Percentiles rank a stretch among this genome's conserved stretches.
Evolutionary conservation across 2,797 vertebrate genomes (phyloP).

Genomic region (Manis crassicaudata): DNA sequence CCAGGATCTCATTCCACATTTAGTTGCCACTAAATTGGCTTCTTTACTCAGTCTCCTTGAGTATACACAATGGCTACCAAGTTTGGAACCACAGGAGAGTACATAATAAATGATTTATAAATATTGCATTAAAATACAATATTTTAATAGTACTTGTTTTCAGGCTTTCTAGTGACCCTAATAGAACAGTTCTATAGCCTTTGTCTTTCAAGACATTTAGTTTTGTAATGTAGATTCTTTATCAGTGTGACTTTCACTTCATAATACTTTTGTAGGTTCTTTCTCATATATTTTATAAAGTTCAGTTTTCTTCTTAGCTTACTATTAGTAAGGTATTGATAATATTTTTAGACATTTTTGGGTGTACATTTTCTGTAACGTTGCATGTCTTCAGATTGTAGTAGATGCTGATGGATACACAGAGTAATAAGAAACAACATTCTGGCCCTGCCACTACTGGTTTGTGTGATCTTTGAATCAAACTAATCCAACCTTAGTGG

Average conservation of each 20-base stretch:
- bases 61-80: not conserved
- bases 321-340: not conserved
- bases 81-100: not conserved
- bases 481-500: not conserved
- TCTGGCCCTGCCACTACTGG: not conserved
- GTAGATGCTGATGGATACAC: not conserved
- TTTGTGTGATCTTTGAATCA: constrained; percentile 27
- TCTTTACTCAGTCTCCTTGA: not conserved
- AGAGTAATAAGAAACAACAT: not conserved
- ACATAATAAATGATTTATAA: not conserved
- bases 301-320: constrained; percentile 7
- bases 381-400: not conserved
- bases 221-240: not conserved
- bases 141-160: not conserved
- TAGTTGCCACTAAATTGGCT: not conserved
- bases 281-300: not conserved
- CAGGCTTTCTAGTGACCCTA: not conserved
- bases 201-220: not conserved
- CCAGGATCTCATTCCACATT: not conserved
- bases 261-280: constrained; percentile 5
- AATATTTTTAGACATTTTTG: not conserved
- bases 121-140: not conserved
- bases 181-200: not conserved
- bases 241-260: constrained; percentile 6
- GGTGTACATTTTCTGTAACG: not conserved